Evolutionary conservation across 2,888 invertebrate genomes (phyloP).

Genomic region (Oligia latruncula): DNA sequence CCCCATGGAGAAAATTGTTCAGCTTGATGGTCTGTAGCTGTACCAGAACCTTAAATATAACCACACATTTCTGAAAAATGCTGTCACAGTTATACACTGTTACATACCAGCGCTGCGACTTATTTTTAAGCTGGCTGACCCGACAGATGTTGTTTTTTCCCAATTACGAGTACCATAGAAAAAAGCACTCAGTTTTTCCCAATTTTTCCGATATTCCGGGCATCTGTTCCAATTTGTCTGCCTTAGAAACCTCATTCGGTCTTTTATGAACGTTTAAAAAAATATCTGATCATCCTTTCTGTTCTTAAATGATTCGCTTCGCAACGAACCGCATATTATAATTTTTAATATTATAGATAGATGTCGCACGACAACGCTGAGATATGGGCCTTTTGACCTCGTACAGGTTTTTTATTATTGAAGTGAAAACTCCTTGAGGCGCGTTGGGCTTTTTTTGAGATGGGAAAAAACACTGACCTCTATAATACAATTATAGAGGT

Average conservation of each 20-base stretch:
- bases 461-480: too few species aligned
- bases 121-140: not conserved
- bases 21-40: too few species aligned
- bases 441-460: too few species aligned
- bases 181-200: not conserved
- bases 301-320: not conserved
- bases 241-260: too few species aligned
- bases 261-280: not conserved
- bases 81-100: not conserved
- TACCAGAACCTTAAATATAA: not conserved
- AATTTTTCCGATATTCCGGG: not conserved
- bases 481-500: too few species aligned
- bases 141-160: not conserved
- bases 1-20: too few species aligned
- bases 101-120: not conserved
- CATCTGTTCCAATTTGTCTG: not conserved
- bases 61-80: not conserved
- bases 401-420: not conserved
- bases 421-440: too few species aligned
- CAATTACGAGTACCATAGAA: not conserved
- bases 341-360: too few species aligned
- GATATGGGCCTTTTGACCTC: not conserved
- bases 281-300: not conserved
- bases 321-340: not conserved
- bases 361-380: not conserved